These are phyloP conservation scores for Physeter macrocephalus DNA, from an alignment of 2,113 vertebrate species.

Conservation along the genomic window DNA sequence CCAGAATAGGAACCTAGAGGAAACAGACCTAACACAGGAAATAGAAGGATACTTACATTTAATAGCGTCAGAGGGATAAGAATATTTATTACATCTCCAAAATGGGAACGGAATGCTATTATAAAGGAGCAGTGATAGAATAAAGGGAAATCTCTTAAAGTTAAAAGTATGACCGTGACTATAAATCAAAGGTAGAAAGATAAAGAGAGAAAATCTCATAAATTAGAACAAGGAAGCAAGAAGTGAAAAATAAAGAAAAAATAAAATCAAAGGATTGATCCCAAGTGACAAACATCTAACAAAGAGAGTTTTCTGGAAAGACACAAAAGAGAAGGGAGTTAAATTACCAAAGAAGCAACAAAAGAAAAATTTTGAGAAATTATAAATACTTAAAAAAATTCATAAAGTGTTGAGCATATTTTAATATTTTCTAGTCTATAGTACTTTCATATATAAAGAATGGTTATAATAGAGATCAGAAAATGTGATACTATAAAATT, in stretches of 20 bases:
- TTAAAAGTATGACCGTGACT: background rate
- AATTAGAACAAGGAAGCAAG: background rate
- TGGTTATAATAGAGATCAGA: background rate
- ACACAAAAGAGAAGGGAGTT: background rate
- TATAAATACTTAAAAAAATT: background rate
- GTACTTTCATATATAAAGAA: background rate
- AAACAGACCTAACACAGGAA: background rate
- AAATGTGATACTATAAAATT: background rate
- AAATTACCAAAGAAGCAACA: background rate
- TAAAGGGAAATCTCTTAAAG: background rate
- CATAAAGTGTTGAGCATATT: background rate
- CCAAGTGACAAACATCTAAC: background rate
- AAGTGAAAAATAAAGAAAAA: background rate
- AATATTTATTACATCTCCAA: background rate
- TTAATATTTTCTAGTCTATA: background rate
- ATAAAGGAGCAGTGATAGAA: background rate
- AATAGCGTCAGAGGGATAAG: background rate
- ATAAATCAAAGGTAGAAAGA: background rate
- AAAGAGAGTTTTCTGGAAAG: background rate
- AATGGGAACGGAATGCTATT: background rate
- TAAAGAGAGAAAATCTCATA: background rate
- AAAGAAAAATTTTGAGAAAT: background rate
- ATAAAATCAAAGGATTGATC: background rate
- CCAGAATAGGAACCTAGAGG: background rate
- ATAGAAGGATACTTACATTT: background rate